phyloP scores from a whole-genome alignment of 2,113 vertebrate species.

The Brienomyrus longianalis region DNA sequence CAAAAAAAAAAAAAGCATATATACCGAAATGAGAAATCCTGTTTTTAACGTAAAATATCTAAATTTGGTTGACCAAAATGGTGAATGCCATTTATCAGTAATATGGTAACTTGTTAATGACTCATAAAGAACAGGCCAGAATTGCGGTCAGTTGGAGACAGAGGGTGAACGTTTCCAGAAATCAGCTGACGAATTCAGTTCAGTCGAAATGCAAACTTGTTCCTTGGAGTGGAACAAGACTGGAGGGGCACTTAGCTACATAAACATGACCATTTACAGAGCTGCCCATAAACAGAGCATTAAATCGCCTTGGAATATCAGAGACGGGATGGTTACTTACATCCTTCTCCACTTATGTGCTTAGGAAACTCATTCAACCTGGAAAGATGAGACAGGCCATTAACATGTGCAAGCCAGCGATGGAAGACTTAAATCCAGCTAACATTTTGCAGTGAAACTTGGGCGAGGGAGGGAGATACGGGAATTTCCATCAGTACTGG shows the following conservation, averaged over 20 bases:
- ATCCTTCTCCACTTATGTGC: slow-evolving; percentile 79
- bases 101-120: not conserved
- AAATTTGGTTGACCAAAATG: not conserved
- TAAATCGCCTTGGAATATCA: not conserved
- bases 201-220: not conserved
- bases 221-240: not conserved
- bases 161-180: not conserved
- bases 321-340: slow-evolving; percentile 63
- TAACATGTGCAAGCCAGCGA: not conserved
- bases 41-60: not conserved
- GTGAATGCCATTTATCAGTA: not conserved
- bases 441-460: not conserved
- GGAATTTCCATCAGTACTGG: not conserved
- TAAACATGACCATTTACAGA: not conserved
- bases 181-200: not conserved
- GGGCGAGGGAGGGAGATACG: not conserved
- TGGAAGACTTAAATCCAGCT: not conserved
- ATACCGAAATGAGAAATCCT: not conserved
- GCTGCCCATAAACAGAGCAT: not conserved
- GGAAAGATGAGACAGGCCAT: slow-evolving; percentile 11
- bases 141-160: not conserved
- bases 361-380: slow-evolving; percentile 96
- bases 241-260: not conserved
- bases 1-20: not conserved
- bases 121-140: not conserved